Conservation (phyloP, 1,140 invertebrate species). For the Tribolium madens region DNA sequence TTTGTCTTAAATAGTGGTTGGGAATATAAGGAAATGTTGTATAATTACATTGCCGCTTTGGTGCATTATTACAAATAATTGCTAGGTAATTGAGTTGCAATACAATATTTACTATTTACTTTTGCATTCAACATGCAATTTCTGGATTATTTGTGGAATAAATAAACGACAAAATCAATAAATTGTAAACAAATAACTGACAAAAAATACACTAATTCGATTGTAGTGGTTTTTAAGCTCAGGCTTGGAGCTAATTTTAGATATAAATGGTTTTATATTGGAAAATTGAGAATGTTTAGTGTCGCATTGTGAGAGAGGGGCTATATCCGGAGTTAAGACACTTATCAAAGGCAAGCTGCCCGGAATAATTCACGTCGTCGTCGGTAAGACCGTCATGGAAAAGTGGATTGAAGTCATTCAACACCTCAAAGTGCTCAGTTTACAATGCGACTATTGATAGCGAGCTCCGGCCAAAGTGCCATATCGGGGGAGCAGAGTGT, state of each 20-base stretch:
- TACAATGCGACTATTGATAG: constrained; percentile 61
- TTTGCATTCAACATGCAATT: neutral
- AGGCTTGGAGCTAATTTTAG: neutral
- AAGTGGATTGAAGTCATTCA: constrained; percentile 61
- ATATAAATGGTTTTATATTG: neutral
- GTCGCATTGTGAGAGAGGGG: neutral
- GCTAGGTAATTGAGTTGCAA: neutral
- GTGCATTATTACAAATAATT: neutral
- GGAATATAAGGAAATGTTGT: neutral
- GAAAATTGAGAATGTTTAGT: too few species aligned
- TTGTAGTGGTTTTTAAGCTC: too few species aligned
- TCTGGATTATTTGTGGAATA: neutral
- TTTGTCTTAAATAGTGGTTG: constrained; percentile 24
- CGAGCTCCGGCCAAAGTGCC: constrained; percentile 49
- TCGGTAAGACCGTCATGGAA: constrained; percentile 44
- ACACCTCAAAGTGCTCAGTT: constrained; percentile 62
- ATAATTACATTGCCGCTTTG: constrained; percentile 2
- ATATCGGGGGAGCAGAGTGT: constrained; percentile 51
- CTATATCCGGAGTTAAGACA: constrained; percentile 8
- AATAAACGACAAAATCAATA: neutral
- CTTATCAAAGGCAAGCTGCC: constrained; percentile 19
- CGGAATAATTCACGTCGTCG: constrained; percentile 43
- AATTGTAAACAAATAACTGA: too few species aligned
- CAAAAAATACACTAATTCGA: too few species aligned
- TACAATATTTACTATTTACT: constrained; percentile 9